Evolutionary conservation across 2,113 vertebrate genomes (phyloP).

Genomic region (Varanus salvator): DNA sequence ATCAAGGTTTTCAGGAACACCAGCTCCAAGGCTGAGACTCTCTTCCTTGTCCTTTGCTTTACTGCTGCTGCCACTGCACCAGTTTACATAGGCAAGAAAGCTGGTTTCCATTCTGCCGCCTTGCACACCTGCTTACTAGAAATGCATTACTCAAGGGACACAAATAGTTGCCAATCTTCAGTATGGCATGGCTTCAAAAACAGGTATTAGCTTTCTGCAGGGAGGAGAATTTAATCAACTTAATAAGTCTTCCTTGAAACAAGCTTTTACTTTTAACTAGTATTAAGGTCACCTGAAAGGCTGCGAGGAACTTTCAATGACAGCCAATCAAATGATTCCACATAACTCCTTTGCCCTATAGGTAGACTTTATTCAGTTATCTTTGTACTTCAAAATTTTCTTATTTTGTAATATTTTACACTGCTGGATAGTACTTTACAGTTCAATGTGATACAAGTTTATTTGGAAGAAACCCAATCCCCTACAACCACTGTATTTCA

Average conservation of each 20-base stretch:
- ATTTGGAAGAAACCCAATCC: background rate
- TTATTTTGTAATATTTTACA: constrained; percentile 1
- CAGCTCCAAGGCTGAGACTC: background rate
- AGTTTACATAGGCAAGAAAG: background rate
- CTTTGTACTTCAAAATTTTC: fast-evolving
- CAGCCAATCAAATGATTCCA: background rate
- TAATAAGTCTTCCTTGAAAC: constrained; percentile 1
- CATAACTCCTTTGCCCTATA: background rate
- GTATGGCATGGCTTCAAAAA: constrained; percentile 43
- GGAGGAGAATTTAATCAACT: constrained; percentile 20
- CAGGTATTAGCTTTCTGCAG: constrained; percentile 4
- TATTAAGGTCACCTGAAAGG: background rate
- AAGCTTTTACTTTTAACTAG: constrained; percentile 31
- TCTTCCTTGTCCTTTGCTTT: background rate
- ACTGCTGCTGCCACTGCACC: constrained; percentile 3
- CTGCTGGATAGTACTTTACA: background rate
- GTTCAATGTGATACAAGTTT: background rate
- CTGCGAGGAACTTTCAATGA: background rate
- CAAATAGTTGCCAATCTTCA: constrained; percentile 39
- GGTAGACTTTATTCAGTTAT: background rate
- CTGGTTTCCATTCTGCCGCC: background rate
- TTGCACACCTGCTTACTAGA: constrained; percentile 15
- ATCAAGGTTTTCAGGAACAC: background rate
- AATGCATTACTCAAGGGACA: constrained; percentile 4
- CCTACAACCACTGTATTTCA: no score